A percentile compares a stretch with the other conserved stretches of the same genome.
Evolutionary conservation across 2,797 vertebrate species (phyloP).

Genomic region (Danio choprae): DNA sequence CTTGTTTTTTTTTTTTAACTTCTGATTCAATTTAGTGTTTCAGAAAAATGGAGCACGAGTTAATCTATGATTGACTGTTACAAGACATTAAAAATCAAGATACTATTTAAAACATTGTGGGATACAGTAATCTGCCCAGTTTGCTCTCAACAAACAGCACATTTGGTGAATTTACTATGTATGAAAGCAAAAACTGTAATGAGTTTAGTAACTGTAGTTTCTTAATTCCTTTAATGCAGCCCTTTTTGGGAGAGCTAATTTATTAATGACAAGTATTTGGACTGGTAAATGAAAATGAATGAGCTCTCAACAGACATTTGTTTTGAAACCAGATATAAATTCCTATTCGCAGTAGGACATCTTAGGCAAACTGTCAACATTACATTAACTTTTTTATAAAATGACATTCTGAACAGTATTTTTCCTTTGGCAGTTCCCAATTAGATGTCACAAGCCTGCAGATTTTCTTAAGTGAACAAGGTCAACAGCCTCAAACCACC

Average conservation of each 20-base stretch:
- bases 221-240: neutral
- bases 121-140: neutral
- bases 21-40: neutral
- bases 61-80: neutral
- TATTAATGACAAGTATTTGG: neutral
- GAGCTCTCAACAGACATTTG: neutral
- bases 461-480: neutral
- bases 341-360: neutral
- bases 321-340: neutral
- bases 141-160: neutral
- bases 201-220: neutral
- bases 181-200: neutral
- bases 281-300: neutral
- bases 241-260: neutral
- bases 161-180: neutral
- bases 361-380: neutral
- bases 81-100: neutral
- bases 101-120: neutral
- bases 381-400: neutral
- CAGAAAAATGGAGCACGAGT: neutral
- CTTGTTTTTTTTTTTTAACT: no score
- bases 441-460: neutral
- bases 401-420: neutral
- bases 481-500: neutral
- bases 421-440: neutral